phyloP scores from a whole-genome alignment of 2,113 vertebrate genomes.

The Tichodroma muraria region DNA sequence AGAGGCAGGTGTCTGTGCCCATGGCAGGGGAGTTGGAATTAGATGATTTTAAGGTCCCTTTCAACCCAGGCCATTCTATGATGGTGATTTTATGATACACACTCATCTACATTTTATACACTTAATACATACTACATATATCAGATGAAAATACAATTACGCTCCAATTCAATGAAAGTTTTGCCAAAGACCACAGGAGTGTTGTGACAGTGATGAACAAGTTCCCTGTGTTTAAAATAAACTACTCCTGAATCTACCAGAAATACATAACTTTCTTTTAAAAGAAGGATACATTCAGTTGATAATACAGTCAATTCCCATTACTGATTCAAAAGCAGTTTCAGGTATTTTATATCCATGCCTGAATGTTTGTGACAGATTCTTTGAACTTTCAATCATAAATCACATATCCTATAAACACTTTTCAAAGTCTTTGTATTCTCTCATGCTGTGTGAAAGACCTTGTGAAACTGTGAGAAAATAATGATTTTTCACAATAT shows the following conservation, averaged over 20 bases:
- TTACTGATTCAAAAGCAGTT: not conserved
- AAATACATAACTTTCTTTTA: not conserved
- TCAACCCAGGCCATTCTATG: not conserved
- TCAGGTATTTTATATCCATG: not conserved
- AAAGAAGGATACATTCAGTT: not conserved
- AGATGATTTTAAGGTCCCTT: not conserved
- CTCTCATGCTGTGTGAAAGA: not conserved
- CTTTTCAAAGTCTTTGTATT: not conserved
- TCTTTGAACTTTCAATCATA: not conserved
- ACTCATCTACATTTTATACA: not conserved
- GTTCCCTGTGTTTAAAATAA: not conserved
- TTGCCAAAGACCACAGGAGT: not conserved
- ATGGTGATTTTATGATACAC: not conserved
- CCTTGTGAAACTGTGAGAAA: not conserved
- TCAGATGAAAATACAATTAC: not conserved
- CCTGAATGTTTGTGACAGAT: not conserved
- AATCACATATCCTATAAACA: not conserved
- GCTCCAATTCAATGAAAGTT: not conserved
- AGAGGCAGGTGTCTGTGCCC: rapidly evolving
- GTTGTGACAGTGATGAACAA: not conserved
- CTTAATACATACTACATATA: not conserved
- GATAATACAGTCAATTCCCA: not conserved
- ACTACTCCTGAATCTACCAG: not conserved
- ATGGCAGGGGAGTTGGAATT: not conserved
- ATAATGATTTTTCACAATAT: not conserved